Evolutionary conservation across 1,140 invertebrate genomes (phyloP).

Genomic region (Amphibalanus amphitrite): DNA sequence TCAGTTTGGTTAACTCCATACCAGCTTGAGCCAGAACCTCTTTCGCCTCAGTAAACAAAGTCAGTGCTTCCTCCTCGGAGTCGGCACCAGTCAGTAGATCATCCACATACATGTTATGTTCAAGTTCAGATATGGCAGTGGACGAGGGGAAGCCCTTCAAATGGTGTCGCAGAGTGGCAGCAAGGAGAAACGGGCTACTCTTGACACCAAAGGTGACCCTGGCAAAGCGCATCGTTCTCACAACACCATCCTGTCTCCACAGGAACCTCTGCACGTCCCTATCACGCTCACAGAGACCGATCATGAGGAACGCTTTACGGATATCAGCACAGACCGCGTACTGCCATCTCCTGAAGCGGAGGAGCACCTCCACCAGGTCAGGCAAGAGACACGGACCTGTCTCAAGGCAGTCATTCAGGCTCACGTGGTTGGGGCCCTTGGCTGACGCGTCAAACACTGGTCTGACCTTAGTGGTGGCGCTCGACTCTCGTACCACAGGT

Average conservation of each 20-base stretch:
- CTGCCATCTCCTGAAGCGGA: constrained; percentile 1
- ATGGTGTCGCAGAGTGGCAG: neutral
- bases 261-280: neutral
- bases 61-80: neutral
- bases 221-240: neutral
- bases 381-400: neutral
- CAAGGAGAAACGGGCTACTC: neutral
- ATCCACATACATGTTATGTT: neutral
- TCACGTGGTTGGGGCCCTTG: neutral
- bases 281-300: neutral
- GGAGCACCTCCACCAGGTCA: neutral
- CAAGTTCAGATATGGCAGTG: neutral
- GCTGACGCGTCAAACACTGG: neutral
- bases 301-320: neutral
- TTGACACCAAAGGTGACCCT: neutral
- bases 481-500: neutral
- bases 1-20: neutral
- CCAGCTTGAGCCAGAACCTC: neutral
- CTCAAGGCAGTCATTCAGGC: neutral
- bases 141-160: neutral
- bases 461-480: neutral
- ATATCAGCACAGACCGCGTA: neutral
- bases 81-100: neutral
- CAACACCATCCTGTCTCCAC: neutral
- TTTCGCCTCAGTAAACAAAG: neutral